Conservation (phyloP, 2,888 invertebrate genomes). For the Synanthedon myopaeformis region DNA sequence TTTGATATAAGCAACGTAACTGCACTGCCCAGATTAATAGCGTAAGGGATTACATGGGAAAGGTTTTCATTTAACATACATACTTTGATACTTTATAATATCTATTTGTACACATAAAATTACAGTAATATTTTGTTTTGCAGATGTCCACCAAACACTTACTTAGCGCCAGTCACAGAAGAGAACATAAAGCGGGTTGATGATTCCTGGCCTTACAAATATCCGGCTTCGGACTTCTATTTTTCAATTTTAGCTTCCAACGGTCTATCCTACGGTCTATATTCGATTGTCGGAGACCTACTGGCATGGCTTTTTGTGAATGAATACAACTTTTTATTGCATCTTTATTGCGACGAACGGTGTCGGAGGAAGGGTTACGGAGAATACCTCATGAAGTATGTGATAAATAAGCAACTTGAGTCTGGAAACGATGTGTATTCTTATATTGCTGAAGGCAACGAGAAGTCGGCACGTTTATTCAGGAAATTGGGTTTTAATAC, state of each 20-base stretch:
- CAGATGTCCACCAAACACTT: constrained; percentile 1
- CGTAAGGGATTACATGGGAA: no score
- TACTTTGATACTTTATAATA: no score
- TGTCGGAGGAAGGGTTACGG: constrained; percentile 17
- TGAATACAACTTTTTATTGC: constrained; percentile 16
- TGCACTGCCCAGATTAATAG: no score
- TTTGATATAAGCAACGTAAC: no score
- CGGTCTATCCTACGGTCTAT: constrained; percentile 9
- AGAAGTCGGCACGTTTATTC: constrained; percentile 12
- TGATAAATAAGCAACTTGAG: constrained; percentile 13
- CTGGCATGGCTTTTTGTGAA: constrained; percentile 21
- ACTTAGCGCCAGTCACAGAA: constrained; percentile 10
- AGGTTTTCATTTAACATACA: no score
- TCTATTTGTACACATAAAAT: not conserved
- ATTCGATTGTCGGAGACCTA: constrained; percentile 11
- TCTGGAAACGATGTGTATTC: constrained; percentile 15
- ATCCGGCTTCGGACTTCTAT: constrained; percentile 1
- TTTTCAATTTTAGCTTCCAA: constrained; percentile 2
- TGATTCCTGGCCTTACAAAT: constrained; percentile 4
- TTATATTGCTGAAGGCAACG: constrained; percentile 15
- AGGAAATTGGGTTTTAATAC: constrained; percentile 14
- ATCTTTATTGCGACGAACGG: constrained; percentile 16
- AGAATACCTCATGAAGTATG: constrained; percentile 14
- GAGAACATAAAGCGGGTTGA: constrained; percentile 5
- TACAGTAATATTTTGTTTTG: not conserved